These are phyloP conservation scores for Platycheirus albimanus DNA, from an alignment of 2,888 invertebrate species.

Conservation along the genomic window DNA sequence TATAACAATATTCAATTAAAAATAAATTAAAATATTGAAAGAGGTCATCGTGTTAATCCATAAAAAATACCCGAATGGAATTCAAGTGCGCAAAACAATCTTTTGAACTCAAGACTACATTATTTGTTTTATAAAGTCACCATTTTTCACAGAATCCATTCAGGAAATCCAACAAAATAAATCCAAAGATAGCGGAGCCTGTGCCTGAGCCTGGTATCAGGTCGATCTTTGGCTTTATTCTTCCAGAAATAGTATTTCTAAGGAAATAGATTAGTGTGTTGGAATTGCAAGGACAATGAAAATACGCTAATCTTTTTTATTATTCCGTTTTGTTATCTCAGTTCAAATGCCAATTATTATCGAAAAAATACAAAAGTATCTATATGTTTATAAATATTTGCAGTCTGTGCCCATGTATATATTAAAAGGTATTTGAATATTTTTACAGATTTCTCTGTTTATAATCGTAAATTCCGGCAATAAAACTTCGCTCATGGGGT, in stretches of 20 bases:
- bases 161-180: too few relatives aligned
- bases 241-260: neutral
- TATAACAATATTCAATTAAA: too few relatives aligned
- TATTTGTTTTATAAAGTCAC: too few relatives aligned
- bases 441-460: too few relatives aligned
- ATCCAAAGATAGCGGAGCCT: slow-evolving; percentile 5
- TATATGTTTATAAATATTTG: too few relatives aligned
- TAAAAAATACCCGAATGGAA: neutral
- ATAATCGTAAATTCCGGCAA: too few relatives aligned
- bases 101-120: neutral
- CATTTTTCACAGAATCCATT: neutral
- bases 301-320: slow-evolving; percentile 10
- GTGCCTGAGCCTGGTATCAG: slow-evolving; percentile 20
- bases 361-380: neutral
- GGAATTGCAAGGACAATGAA: too few relatives aligned
- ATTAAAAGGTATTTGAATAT: too few relatives aligned
- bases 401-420: too few relatives aligned
- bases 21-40: too few relatives aligned
- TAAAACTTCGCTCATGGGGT: too few relatives aligned
- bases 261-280: neutral
- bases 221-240: slow-evolving; percentile 44
- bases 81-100: slow-evolving; percentile 18
- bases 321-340: slow-evolving; percentile 26
- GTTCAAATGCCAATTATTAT: slow-evolving; percentile 15
- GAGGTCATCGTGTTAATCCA: neutral